Evolutionary conservation across 2,797 vertebrate species (phyloP).

Genomic region (Lepus townsendii): DNA sequence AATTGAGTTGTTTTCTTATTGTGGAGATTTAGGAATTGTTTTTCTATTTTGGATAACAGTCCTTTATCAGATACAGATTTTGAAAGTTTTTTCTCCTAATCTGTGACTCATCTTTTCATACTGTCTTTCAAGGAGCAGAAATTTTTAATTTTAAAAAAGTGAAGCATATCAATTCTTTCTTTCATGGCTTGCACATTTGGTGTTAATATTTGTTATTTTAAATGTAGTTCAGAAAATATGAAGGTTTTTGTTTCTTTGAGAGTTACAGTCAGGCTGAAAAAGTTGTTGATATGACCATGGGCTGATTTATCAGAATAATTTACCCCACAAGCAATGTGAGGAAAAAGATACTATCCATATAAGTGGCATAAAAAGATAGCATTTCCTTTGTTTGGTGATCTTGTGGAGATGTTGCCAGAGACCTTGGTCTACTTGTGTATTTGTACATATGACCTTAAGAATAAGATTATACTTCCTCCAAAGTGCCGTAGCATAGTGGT

Average conservation of each 20-base stretch:
- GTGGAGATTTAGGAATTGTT: background rate
- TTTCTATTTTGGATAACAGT: background rate
- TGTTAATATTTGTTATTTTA: background rate
- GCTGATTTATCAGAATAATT: background rate
- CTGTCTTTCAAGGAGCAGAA: background rate
- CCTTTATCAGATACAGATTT: background rate
- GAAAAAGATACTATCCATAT: background rate
- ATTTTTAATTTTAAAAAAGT: background rate
- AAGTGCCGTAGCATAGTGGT: background rate
- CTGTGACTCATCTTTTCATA: background rate
- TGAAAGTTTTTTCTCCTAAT: background rate
- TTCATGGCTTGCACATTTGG: background rate
- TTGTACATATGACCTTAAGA: background rate
- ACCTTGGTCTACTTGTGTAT: background rate
- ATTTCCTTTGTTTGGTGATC: background rate
- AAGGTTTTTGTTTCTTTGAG: background rate
- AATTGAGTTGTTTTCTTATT: background rate
- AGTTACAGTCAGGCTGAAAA: background rate
- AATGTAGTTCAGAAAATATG: background rate
- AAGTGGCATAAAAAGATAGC: background rate
- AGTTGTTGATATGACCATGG: background rate
- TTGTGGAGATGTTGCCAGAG: background rate
- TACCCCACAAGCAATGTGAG: background rate
- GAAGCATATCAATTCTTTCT: background rate
- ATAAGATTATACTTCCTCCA: background rate